Percentiles rank a stretch among this genome's conserved stretches.
Conservation (phyloP, 2,888 invertebrate species). For the Sinohyriopsis cumingii region DNA sequence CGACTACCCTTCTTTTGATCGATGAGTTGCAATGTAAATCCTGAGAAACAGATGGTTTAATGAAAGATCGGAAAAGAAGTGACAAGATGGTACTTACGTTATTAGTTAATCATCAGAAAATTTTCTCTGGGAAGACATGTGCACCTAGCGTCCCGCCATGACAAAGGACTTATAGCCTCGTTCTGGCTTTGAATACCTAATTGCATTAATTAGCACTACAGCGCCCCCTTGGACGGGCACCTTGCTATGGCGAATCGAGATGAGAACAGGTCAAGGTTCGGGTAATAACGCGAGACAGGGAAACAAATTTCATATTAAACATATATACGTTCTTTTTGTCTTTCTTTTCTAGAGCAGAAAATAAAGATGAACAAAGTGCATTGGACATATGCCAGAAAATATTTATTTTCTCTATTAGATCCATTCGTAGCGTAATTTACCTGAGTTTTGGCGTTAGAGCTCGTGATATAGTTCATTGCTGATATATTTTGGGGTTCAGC, state of each 20-base stretch:
- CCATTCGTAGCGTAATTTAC: no score
- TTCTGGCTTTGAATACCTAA: slow-evolving; percentile 58
- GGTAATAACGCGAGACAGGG: no score
- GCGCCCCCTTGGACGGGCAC: slow-evolving; percentile 53
- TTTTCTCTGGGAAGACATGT: slow-evolving; percentile 58
- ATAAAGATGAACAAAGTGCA: no score
- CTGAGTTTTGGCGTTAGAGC: no score
- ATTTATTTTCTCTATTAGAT: no score
- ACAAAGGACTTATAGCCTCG: slow-evolving; percentile 60
- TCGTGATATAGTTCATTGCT: no score
- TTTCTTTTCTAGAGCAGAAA: no score
- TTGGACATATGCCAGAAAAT: no score
- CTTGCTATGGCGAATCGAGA: slow-evolving; percentile 17
- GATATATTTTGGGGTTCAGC: no score
- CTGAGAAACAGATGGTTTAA: slow-evolving; percentile 1
- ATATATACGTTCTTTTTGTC: no score
- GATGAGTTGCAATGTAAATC: slow-evolving; percentile 9
- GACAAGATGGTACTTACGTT: slow-evolving; percentile 44
- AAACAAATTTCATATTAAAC: no score
- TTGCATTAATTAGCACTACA: slow-evolving; percentile 56
- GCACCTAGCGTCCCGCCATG: slow-evolving; percentile 63
- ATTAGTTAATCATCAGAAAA: slow-evolving; percentile 36
- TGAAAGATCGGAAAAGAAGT: not conserved
- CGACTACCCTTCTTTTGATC: slow-evolving; percentile 24
- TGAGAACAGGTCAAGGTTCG: no score